phyloP scores from a whole-genome alignment of 2,888 invertebrate species.

The Vanessa cardui region DNA sequence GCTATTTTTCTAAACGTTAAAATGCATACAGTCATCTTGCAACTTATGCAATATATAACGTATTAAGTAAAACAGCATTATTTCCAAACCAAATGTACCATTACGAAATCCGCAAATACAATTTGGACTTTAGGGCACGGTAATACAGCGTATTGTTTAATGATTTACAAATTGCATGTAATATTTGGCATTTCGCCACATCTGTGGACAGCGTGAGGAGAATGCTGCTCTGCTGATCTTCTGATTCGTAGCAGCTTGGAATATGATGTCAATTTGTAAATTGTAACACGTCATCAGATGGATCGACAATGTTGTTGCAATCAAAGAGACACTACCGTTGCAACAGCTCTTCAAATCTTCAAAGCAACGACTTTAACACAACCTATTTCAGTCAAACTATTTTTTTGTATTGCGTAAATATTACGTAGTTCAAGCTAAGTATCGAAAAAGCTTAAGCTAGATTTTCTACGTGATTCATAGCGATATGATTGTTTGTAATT shows the following conservation, averaged over 20 bases:
- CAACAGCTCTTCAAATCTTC: no score
- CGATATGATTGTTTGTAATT: no score
- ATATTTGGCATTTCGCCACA: constrained; percentile 41
- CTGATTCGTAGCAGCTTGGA: constrained; percentile 14
- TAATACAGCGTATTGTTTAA: constrained; percentile 29
- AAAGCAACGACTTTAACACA: no score
- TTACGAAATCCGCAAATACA: constrained; percentile 6
- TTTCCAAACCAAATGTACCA: constrained; percentile 12
- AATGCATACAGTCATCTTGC: not conserved
- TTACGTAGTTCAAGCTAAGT: no score
- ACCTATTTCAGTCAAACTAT: no score
- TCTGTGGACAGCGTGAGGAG: constrained; percentile 33
- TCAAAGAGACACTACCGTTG: not conserved
- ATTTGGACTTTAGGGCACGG: constrained; percentile 21
- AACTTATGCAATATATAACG: not conserved
- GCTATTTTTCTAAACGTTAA: not conserved
- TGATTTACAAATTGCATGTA: constrained; percentile 5
- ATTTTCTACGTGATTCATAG: no score
- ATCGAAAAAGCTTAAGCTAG: no score
- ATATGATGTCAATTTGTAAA: constrained; percentile 14
- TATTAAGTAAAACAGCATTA: constrained; percentile 4
- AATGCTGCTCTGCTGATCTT: constrained; percentile 33
- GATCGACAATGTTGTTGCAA: not conserved
- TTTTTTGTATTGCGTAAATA: no score
- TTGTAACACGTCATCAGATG: constrained; percentile 2